Conservation (phyloP, 2,113 vertebrate genomes). For the Anthoscopus minutus region DNA sequence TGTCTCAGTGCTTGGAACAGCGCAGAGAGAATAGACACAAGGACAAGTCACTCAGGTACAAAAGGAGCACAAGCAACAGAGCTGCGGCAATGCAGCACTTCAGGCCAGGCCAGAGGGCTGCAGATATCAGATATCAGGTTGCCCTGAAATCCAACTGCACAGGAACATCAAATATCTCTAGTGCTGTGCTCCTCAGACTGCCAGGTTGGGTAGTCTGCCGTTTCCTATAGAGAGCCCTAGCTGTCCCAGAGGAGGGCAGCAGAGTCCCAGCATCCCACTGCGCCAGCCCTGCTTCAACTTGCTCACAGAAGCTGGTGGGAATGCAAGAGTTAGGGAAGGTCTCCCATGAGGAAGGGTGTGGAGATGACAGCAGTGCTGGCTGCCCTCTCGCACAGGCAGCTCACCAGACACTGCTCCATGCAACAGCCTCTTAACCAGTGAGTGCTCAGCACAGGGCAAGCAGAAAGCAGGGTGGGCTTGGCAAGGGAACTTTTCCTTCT, state of each 20-base stretch:
- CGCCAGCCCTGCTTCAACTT: neutral
- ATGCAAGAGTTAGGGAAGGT: neutral
- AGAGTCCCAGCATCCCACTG: neutral
- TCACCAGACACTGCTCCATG: neutral
- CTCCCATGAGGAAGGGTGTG: constrained; percentile 33
- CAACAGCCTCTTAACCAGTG: neutral
- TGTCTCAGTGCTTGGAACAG: neutral
- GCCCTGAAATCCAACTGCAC: neutral
- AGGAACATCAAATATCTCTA: neutral
- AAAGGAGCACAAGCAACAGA: neutral
- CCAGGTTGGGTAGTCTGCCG: neutral
- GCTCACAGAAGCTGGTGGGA: neutral
- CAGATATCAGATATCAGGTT: fast-evolving
- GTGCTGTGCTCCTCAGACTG: neutral
- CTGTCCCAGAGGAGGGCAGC: constrained; percentile 43
- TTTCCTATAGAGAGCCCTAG: fast-evolving
- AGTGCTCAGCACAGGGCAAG: neutral
- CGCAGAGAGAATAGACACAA: fast-evolving
- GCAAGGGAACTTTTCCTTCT: neutral
- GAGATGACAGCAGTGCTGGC: neutral
- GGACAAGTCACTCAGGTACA: neutral
- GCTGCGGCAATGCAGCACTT: neutral
- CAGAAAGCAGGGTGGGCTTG: neutral
- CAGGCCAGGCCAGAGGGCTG: neutral
- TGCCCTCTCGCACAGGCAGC: neutral